phyloP scores from a whole-genome alignment of 2,888 invertebrate genomes.

The Ditylenchus weischeri region DNA sequence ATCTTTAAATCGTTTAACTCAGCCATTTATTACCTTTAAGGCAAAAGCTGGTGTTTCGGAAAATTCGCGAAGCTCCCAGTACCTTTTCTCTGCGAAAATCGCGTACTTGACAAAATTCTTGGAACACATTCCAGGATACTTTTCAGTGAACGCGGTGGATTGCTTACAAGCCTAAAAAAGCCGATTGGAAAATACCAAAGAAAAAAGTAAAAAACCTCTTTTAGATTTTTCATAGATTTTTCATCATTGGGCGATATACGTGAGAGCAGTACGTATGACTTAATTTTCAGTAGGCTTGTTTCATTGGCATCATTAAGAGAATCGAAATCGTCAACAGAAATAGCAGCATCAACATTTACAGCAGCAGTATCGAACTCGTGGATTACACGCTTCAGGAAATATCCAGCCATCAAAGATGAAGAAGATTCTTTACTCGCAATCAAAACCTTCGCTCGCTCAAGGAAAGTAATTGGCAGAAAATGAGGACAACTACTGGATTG shows the following conservation, averaged over 20 bases:
- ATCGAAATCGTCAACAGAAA: neutral
- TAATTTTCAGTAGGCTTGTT: neutral
- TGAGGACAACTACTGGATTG: neutral
- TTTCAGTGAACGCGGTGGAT: neutral
- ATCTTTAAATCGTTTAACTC: too few species aligned
- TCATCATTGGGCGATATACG: neutral
- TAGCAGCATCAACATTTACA: neutral
- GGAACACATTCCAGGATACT: neutral
- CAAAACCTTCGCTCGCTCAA: slow-evolving; percentile 9
- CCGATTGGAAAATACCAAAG: neutral
- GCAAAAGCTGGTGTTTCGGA: slow-evolving; percentile 11
- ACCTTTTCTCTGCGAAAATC: slow-evolving; percentile 9
- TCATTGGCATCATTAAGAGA: neutral
- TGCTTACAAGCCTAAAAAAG: neutral
- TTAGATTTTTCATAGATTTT: neutral
- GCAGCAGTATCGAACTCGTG: neutral
- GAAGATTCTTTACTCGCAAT: slow-evolving; percentile 7
- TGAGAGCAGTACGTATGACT: neutral
- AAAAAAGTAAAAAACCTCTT: neutral
- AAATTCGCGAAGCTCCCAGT: slow-evolving; percentile 3
- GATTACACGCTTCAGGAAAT: neutral
- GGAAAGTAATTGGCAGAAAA: neutral
- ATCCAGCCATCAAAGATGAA: neutral
- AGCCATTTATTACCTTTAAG: neutral
- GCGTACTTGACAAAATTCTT: slow-evolving; percentile 8